Evolutionary conservation across 2,113 vertebrate genomes (phyloP), one percentile per base, ranked within the genome.

Genomic region (Sturnus vulgaris): DNA sequence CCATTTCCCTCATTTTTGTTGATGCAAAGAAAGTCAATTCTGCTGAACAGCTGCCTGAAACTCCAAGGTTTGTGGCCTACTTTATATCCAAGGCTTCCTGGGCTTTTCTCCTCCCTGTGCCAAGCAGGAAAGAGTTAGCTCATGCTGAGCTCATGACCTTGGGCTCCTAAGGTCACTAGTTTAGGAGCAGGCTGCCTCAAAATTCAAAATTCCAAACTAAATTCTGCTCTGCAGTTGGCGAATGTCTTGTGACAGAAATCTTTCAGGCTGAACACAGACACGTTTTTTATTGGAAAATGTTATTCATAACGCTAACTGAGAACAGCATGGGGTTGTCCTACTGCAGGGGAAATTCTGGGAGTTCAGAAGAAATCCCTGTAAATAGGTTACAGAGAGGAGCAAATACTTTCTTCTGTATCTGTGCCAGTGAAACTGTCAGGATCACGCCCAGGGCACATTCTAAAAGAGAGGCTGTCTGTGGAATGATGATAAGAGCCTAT

Each of bases 291-390:
- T 82, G 77, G 80, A 92, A 88, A 91, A 91, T 64, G 33, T 82
- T 92, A 93, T 86, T 92, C 92, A 65, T 64, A 91, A 82, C 15
- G 5, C 50, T 93, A 92, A 85, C 50, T 84, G 83, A 59, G 94
- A 96, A 86, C 71, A 95, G 82, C 65, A 83, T 60, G 90, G 72
- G 68, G 75, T 64, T 96, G 93, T 86, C 79, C 92, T 55, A 92
- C 92, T 94, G 71, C 65, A 92, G 90, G 85, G 88, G 64, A 95
- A 95, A 92, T 83, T 83, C 82, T 90, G 56, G 47, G 76, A 95
- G 76, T 92, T 96, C 90, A 92, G 84, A 89, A 95, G 88, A 97
- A 88, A 93, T 92, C 76, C 72, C 88, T 90, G 82, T 86, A 96
- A 90, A 93, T 49, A 92, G 76, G 87, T 90, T 95, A 78, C 11